Evolutionary conservation across 2,113 vertebrate genomes (phyloP), one percentile per base, ranked within the genome.

Genomic region (Solea solea): DNA sequence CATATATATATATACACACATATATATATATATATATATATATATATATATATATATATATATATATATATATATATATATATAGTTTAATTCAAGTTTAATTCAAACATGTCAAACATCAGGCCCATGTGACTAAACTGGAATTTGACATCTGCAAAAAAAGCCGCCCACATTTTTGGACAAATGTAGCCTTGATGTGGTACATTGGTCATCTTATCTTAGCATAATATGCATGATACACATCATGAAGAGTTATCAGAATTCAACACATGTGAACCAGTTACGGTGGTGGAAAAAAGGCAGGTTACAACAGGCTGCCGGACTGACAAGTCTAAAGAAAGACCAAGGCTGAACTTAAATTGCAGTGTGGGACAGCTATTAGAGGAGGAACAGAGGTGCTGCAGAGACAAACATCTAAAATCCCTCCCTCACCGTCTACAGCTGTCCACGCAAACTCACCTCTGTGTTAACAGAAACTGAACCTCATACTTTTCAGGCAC

Each of bases 261-360:
- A 41, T 58, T 13, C 11, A 60, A 58, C 59, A 57, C 68, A 52
- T 12, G 27, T 9, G 34, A 27, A 72, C 2, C 2, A 45, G 48
- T 54, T 58, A 39, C 14, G 39, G 5, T 9, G 55, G 39, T 9
- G 55, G 10, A 16, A n/a, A 69, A 51, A 41, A 64, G 70, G 39
- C 82, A 76, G 69, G 84, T 79, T 72, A 39, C 34, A 65, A 79
- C 87, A 88, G 55, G 78, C 56, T 16, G 40, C n/a, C 48, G 60
- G 66, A 56, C 62, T 50, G 48, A 41, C 49, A 62, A 6, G 39
- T 61, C 40, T 59, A 28, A 75, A 28, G 44, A 77, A 59, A 79
- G 39, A 62, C 55, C 49, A 34, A 46, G 53, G 63, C 5, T 81
- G 54, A 61, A 67, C 68, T 54, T 42, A n/a, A 74, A 87, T 75